Percentiles rank a stretch among this genome's conserved stretches.
These are phyloP conservation scores for Chaetura pelagica DNA, from an alignment of 2,113 vertebrate species.

Conservation along the genomic window DNA sequence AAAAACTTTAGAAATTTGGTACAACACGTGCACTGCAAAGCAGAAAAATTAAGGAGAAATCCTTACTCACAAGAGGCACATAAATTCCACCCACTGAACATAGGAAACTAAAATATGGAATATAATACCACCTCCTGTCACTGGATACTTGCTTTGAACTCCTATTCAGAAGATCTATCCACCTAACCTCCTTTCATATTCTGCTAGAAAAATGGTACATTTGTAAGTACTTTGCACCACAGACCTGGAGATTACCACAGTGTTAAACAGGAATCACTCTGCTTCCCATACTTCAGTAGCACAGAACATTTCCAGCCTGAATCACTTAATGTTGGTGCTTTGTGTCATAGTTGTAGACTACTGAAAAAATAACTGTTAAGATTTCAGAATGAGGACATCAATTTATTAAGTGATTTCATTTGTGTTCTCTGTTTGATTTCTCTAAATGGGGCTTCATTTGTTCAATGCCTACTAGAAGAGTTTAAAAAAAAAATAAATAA, in stretches of 20 bases:
- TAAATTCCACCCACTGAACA: background rate
- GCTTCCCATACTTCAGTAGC: background rate
- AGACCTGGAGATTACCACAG: background rate
- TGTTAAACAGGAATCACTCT: background rate
- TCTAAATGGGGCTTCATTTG: background rate
- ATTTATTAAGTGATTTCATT: background rate
- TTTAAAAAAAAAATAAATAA: background rate
- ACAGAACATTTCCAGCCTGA: background rate
- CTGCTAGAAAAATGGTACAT: background rate
- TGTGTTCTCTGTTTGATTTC: background rate
- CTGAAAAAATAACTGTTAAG: background rate
- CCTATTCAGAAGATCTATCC: accelerated
- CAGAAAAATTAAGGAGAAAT: background rate
- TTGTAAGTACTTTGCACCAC: background rate
- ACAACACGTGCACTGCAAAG: background rate
- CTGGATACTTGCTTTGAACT: background rate
- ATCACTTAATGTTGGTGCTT: background rate
- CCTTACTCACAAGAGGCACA: background rate
- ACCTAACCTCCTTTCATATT: background rate
- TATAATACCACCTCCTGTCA: background rate
- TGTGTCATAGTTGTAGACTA: background rate
- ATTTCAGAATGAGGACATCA: background rate
- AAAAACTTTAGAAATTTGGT: background rate
- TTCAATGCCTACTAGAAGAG: background rate
- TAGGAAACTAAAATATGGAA: background rate